Conservation (phyloP, 2,113 vertebrate species). For the Cardinalis cardinalis region DNA sequence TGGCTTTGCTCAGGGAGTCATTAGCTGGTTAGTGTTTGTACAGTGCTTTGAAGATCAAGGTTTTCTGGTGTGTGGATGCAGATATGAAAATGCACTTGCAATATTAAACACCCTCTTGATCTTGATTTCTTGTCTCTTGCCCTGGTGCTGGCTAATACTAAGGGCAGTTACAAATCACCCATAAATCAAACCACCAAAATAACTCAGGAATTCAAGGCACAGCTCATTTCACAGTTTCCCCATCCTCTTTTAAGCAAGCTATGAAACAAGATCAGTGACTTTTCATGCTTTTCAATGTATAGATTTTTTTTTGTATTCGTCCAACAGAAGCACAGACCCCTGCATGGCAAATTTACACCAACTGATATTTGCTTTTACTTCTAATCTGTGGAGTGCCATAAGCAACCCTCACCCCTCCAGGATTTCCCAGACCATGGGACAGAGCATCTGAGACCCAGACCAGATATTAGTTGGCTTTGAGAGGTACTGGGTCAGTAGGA, state of each 20-base stretch:
- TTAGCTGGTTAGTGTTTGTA: not conserved
- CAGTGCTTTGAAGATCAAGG: not conserved
- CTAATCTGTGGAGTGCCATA: not conserved
- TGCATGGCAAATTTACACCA: not conserved
- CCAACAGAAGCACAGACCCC: not conserved
- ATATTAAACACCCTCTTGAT: constrained; percentile 8
- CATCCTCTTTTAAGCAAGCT: not conserved
- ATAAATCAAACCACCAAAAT: not conserved
- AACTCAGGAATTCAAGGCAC: not conserved
- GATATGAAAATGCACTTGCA: not conserved
- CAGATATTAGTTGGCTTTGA: not conserved
- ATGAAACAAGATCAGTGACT: not conserved
- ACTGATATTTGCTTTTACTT: not conserved
- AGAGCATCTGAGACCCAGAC: not conserved
- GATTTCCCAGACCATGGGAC: not conserved
- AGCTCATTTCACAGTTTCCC: not conserved
- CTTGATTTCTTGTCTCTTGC: not conserved
- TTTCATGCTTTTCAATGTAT: not conserved
- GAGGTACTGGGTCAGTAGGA: not conserved
- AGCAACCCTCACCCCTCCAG: not conserved
- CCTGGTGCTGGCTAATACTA: not conserved
- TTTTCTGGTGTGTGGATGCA: not conserved
- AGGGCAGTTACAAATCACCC: not conserved
- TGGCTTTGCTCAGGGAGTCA: constrained; percentile 3
- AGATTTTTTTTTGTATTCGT: not conserved